Evolutionary conservation across 2,888 invertebrate species (phyloP).

Genomic region (Leucophenga maculata): DNA sequence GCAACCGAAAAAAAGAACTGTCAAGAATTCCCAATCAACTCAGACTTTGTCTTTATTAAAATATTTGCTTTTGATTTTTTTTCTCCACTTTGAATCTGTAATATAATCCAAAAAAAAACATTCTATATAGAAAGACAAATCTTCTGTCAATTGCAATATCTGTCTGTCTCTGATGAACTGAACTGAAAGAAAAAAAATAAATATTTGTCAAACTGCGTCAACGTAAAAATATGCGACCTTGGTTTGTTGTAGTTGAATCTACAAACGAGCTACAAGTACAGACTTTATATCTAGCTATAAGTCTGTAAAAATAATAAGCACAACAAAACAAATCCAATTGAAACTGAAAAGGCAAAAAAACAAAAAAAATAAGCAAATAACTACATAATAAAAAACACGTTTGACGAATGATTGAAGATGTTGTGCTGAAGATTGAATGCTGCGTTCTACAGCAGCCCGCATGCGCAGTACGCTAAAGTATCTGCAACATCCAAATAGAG

Average conservation of each 20-base stretch:
- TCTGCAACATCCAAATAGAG: not conserved
- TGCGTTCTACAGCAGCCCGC: conserved; percentile 26
- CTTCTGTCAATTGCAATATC: conserved; percentile 6
- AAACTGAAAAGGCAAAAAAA: not conserved
- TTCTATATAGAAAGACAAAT: not conserved
- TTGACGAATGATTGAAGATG: conserved; percentile 57
- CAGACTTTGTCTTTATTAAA: too few species aligned
- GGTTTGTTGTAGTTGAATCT: conserved; percentile 62
- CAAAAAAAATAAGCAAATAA: not conserved
- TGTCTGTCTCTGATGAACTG: conserved; percentile 23
- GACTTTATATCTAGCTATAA: not conserved
- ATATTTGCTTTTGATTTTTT: too few species aligned
- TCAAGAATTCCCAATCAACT: too few species aligned
- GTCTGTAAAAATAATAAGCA: conserved; percentile 8
- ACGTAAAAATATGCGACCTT: conserved; percentile 60
- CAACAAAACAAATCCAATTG: conserved; percentile 4
- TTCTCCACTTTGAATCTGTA: too few species aligned
- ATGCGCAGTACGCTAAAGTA: conserved; percentile 16
- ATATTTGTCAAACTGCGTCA: conserved; percentile 59
- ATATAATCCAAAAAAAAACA: too few species aligned
- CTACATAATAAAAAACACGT: conserved; percentile 55
- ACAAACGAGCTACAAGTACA: conserved; percentile 29
- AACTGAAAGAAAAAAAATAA: conserved; percentile 37
- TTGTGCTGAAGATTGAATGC: conserved; percentile 53
- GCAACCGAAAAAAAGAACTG: too few species aligned